Base-by-base conservation (phyloP, 2,888 invertebrate species). In the Phengaris arion region DNA sequence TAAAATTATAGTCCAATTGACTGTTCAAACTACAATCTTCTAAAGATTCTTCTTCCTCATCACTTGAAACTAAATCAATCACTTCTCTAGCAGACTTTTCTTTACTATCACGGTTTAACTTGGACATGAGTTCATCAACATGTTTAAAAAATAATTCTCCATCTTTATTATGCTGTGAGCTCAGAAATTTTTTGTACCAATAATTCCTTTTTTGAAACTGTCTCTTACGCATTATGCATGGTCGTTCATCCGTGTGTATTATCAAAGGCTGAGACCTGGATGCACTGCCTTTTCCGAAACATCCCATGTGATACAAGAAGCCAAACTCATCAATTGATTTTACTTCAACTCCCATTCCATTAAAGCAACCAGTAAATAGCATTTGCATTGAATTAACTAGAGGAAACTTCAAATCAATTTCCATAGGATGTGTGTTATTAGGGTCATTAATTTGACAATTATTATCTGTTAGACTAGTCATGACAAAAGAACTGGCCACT, bases 271-370 rank as follows among this genome's bases (percentile, higher is more conserved):
- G 91, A 45, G 94, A 94, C 57, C 95, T 93, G 0, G 96, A 96
- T 64, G 94, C 85, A 8, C 95, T 95, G 1, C 96, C 96, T 90
- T 97, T 97, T 0, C 97, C 97, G 88, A 96, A 97, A 85, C 94
- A 96, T 0, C 97, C 97, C 94, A 95, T 96, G 46, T 95, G 94
- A 83, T 96, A 94, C 13, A 97, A 82, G 6, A 93, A 87, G 79
- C 91, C 89, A 85, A 96, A 95, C 81, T 95, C 95, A 70, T 94
- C 92, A 0, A 87, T 83, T 79, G 96, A 93, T 68, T 86, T 89
- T 52, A 97, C 90, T 81, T 95, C 95, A 1, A 97, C 95, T 79
- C 95, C 95, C 78, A 95, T 94, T 0, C 96, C 96, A 84, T 96
- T 96, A 81, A 95, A 96, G 80, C 94, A 88, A 0, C 96, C 96